Base-by-base conservation (phyloP, 2,113 vertebrate genomes). In the Semicossyphus pulcher region DNA sequence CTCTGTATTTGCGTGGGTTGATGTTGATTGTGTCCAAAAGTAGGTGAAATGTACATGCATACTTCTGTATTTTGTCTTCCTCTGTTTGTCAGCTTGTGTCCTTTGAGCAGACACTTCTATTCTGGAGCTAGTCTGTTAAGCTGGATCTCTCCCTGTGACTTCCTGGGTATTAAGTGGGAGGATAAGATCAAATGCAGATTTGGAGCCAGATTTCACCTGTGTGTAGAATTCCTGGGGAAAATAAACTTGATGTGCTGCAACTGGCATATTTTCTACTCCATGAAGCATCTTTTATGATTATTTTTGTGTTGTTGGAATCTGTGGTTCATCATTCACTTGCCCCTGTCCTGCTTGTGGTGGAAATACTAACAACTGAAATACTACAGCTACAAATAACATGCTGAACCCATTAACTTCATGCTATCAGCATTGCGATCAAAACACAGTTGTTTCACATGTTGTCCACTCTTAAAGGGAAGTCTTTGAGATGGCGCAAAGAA, bases 371-470 rank as follows among this genome's bases (percentile, higher is more conserved):
- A n/a, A n/a, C n/a, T n/a, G n/a, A n/a, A n/a, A n/a, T n/a, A n/a
- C n/a, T n/a, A n/a, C n/a, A 53, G 47, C 72, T 49, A 23, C 49
- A 84, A 77, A 72, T 31, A 81, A 48, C 76, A 47, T 52, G 54
- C 26, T 68, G 63, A 65, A 71, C 18, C 49, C 54, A 60, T 53
- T 45, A 57, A 60, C 32, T 79, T 34, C 5, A 9, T 37, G 20
- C 65, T 80, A 82, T 91, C 86, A 78, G 36, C 56, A n/a, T 70
- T 64, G 54, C 31, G 61, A 89, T 88, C 82, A 61, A 59, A 61
- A 14, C 1, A 29, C 59, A 68, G 71, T 88, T 88, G 78, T 86
- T 86, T 70, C 20, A 64, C 25, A 14, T 52, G 25, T 42, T 83
- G 63, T 89, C 72, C 23, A 23, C 58, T 89, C 85, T 90, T 84